Conservation (phyloP, 2,797 vertebrate species). For the Gymnocypris eckloni region DNA sequence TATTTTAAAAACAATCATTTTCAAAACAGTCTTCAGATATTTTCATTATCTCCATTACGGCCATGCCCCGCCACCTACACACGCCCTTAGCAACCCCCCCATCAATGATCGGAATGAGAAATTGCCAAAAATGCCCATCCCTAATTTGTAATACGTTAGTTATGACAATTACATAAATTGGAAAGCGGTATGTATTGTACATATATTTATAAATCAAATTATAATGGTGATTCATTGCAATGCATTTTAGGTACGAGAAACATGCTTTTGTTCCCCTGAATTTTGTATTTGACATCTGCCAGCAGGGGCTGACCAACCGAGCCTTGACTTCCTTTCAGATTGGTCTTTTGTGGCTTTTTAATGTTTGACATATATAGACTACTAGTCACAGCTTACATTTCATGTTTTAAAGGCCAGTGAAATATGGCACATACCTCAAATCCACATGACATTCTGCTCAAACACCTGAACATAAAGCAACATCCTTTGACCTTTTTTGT, state of each 20-base stretch:
- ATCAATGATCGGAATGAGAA: no score
- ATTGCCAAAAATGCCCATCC: no score
- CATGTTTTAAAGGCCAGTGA: neutral
- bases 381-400: neutral
- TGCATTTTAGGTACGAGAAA: neutral
- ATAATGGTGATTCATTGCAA: neutral
- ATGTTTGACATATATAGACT: neutral
- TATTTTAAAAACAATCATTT: no score
- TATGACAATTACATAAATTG: no score
- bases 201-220: neutral
- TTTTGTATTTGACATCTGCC: rapidly evolving
- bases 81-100: no score
- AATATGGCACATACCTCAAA: neutral
- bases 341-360: neutral
- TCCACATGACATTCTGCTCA: neutral
- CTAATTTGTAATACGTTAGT: no score
- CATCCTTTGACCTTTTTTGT: neutral
- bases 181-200: neutral
- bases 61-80: no score
- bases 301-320: neutral
- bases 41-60: no score
- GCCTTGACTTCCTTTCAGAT: neutral
- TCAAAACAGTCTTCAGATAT: no score
- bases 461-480: neutral
- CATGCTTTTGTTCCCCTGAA: neutral